A percentile compares a stretch with the other conserved stretches of the same genome.
phyloP scores from a whole-genome alignment of 2,113 vertebrate species.

The Carassius auratus region DNA sequence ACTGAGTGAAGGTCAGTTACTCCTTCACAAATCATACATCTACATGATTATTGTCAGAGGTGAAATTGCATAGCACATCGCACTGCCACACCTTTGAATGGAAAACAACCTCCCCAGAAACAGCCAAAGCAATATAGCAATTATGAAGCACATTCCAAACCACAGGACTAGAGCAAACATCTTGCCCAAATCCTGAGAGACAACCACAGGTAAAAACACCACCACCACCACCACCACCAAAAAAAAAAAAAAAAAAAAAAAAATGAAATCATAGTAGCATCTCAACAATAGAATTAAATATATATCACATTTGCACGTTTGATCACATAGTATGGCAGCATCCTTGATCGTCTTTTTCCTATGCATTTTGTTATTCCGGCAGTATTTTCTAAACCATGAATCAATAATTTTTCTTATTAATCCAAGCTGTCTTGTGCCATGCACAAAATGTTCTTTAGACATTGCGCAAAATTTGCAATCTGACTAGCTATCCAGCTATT shows the following conservation, averaged over 20 bases:
- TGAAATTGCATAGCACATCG: neutral
- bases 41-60: neutral
- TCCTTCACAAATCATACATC: neutral
- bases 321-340: too few relatives aligned
- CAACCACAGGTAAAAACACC: neutral
- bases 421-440: neutral
- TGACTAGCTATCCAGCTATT: neutral
- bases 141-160: slow-evolving; percentile 11
- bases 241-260: too few relatives aligned
- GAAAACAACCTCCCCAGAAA: slow-evolving; percentile 2
- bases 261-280: neutral
- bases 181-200: neutral
- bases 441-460: neutral
- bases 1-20: neutral
- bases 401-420: neutral
- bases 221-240: too few relatives aligned
- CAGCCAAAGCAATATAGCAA: neutral
- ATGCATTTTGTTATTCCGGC: neutral
- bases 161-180: neutral
- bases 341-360: neutral
- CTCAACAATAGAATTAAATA: neutral
- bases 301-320: neutral
- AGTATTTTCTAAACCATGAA: neutral
- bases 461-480: neutral
- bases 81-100: neutral